Evolutionary conservation across 2,797 vertebrate genomes (phyloP), one percentile per base, ranked within the genome.

Genomic region (Pseudotriccus pelzelni): DNA sequence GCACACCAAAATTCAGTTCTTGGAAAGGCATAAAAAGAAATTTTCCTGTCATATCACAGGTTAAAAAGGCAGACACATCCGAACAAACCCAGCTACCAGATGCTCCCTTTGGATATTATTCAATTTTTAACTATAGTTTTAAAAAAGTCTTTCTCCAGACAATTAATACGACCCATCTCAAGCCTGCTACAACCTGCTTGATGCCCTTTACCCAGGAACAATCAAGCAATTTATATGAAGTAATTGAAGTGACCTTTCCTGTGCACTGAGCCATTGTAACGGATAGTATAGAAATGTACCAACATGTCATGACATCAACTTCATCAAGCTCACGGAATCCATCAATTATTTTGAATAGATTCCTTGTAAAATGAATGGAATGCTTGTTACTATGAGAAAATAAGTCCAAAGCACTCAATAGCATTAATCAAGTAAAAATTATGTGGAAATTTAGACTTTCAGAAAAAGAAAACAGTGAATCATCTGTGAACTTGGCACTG

Each of bases 371-470:
- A 87, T 79, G 63, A 93, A 87, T 60, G 59, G 92, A 92, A 97
- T 84, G 84, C 28, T 64, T 91, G 69, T 66, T 69, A 72, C 46
- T 90, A 82, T 0, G 14, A 86, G 79, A 84, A 95, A 91, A 86
- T 63, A 76, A 76, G 80, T 88, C 55, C 86, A 69, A 84, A 87
- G 63, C 19, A 56, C 63, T 84, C 59, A 44, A 67, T 79, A 69
- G 23, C 73, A 93, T 92, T 91, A 95, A 94, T 96, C 93, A 94
- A 76, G 83, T 62, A 75, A 78, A 96, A 91, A 86, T 90, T 88
- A 90, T 16, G 66, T 63, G 69, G 60, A 93, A 95, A 85, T 78
- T 70, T 60, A 89, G 78, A 81, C 66, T 78, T 95, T 69, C 50
- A 37, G 41, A 85, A 72, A 72, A 64, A 55, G n/a, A 86, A 80